Evolutionary conservation across 2,888 invertebrate genomes (phyloP), one percentile per base, ranked within the genome.

Genomic region (Ochropacha duplaris): DNA sequence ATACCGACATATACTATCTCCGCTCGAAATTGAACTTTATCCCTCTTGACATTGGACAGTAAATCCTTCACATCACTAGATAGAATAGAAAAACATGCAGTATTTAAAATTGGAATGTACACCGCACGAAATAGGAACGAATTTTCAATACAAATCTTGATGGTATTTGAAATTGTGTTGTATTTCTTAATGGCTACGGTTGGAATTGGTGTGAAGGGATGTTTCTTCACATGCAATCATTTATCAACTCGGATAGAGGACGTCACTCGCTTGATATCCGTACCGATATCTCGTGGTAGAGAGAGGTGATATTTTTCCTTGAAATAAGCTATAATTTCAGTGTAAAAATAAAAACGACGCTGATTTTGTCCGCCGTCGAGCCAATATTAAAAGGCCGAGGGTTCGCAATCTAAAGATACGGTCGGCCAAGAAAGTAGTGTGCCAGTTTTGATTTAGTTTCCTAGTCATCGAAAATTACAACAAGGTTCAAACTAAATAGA

Each of bases 241-340:
- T 87, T 86, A 87, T 88, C 88, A 87, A 71, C 64, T 54, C 57
- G 83, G 86, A 86, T 87, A 79, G 80, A 76, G 72, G 58, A 66
- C 75, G 84, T 84, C 87, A 79, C 74, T 69, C 75, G 71, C 68
- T 68, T 65, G 78, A 74, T 79, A 79, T 75, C 72, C 68, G 44
- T 58, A 68, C 71, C 78, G 83, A 81, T 84, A 83, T 68, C 74
- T 76, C 68, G 59, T 68, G 65, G 60, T 72, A 73, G 76, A 79
- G 80, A 82, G 81, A 82, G 75, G 82, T 76, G 77, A 71, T 72
- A 71, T 77, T 79, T 64, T 52, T 52, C 31, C 52, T 34, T 22
- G 52, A 31, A 52, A 52, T 52, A 52, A 22, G 19, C 52, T 22
- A 34, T 52, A 34, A 52, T 52, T 19, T 52, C 4, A 4, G 12